These are phyloP conservation scores for Odontothrips loti DNA, from an alignment of 2,888 invertebrate species.

Conservation along the genomic window DNA sequence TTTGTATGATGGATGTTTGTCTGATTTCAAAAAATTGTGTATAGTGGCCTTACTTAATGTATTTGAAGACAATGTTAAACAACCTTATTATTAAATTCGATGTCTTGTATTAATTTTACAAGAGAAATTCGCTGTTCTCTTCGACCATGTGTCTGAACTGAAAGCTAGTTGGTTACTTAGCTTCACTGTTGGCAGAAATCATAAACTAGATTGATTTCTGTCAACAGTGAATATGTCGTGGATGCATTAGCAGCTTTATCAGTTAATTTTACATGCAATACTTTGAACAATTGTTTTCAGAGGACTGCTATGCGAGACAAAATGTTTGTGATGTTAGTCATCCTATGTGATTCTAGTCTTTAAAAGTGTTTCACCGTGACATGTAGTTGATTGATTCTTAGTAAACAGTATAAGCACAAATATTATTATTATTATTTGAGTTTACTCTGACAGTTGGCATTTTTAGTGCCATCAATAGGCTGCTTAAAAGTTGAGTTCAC, in stretches of 20 bases:
- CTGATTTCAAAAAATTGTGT: neutral
- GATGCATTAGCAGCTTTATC: neutral
- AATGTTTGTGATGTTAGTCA: constrained; percentile 13
- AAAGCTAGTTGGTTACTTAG: neutral
- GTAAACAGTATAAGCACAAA: neutral
- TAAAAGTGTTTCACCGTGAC: neutral
- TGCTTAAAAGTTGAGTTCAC: too few species aligned
- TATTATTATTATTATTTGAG: neutral
- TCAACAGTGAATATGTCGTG: neutral
- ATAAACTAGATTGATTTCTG: neutral
- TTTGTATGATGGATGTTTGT: neutral
- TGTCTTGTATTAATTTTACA: too few species aligned
- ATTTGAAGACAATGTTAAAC: neutral
- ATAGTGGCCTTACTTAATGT: neutral
- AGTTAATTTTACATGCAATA: neutral
- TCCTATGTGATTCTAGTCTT: constrained; percentile 9
- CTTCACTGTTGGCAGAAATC: neutral
- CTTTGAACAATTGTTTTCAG: neutral
- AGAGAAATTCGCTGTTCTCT: too few species aligned
- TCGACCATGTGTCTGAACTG: neutral
- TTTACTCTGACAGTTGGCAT: too few species aligned
- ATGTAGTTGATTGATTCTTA: too few species aligned
- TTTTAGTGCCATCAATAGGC: too few species aligned
- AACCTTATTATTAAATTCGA: too few species aligned
- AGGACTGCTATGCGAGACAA: neutral